phyloP scores from a whole-genome alignment of 2,888 invertebrate genomes.

The Lutraria lutraria region DNA sequence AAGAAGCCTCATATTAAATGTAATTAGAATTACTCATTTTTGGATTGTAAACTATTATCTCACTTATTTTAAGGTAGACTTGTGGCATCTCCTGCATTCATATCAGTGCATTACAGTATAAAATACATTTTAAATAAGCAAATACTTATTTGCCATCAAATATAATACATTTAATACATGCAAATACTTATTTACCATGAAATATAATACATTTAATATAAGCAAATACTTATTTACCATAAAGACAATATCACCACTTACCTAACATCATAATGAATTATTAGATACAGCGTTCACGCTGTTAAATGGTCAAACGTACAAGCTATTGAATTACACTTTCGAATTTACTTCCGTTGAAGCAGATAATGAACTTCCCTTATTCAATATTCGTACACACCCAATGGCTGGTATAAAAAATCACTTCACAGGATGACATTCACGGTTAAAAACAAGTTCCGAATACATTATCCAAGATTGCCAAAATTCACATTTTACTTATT shows the following conservation, averaged over 20 bases:
- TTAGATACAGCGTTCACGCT: not conserved
- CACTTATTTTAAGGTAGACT: no score
- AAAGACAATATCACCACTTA: not conserved
- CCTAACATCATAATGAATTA: not conserved
- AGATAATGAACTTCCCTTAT: not conserved
- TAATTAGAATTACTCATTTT: no score
- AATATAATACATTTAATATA: no score
- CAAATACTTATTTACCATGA: no score
- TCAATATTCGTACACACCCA: not conserved
- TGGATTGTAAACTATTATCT: no score
- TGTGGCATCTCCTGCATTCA: no score
- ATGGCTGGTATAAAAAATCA: not conserved
- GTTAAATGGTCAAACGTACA: not conserved
- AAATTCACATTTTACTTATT: not conserved
- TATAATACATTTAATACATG: no score
- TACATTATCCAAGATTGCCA: not conserved
- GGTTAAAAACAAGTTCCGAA: not conserved
- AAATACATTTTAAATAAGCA: no score
- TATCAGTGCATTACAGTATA: no score
- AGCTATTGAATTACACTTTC: constrained; percentile 14
- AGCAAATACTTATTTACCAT: no score
- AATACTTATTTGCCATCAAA: no score
- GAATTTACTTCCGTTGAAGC: not conserved
- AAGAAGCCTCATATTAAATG: no score
- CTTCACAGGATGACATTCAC: not conserved